These are phyloP conservation scores for Pantherophis guttatus DNA, from an alignment of 2,113 vertebrate genomes.

Conservation along the genomic window DNA sequence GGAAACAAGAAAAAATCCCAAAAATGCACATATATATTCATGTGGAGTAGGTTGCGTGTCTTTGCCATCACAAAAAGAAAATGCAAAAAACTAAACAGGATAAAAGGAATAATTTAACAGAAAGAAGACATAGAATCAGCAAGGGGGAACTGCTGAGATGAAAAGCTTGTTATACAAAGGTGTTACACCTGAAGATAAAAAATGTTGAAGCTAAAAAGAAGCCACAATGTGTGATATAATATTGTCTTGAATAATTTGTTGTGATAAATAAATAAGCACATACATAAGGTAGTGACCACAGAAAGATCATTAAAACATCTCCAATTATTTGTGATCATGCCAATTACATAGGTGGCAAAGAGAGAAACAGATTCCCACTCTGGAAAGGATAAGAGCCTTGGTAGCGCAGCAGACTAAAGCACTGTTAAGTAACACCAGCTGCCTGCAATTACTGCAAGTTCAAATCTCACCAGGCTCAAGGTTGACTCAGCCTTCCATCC, in stretches of 20 bases:
- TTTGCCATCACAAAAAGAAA: conserved; percentile 47
- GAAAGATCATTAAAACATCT: neutral
- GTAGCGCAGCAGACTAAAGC: too few species aligned
- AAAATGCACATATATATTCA: neutral
- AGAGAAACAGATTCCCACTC: neutral
- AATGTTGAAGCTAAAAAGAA: conserved; percentile 34
- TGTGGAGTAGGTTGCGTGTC: conserved; percentile 34
- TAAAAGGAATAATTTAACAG: conserved; percentile 34
- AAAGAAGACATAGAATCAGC: conserved; percentile 50
- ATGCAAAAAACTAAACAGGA: conserved; percentile 31
- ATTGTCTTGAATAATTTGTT: conserved; percentile 52
- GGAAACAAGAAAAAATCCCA: conserved; percentile 21
- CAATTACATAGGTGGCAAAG: neutral
- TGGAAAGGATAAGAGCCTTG: neutral
- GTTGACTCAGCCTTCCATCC: too few species aligned
- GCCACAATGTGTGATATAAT: conserved; percentile 29
- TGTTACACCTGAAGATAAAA: conserved; percentile 50
- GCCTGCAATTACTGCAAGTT: too few species aligned
- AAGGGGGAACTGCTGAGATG: conserved; percentile 43
- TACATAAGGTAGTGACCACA: neutral
- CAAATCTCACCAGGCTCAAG: too few species aligned
- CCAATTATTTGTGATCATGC: neutral
- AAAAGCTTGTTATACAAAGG: conserved; percentile 32
- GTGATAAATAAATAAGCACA: neutral
- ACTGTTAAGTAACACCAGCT: too few species aligned